These are phyloP conservation scores for Psammodynastes pulverulentus DNA, from an alignment of 2,113 vertebrate species.

Conservation along the genomic window DNA sequence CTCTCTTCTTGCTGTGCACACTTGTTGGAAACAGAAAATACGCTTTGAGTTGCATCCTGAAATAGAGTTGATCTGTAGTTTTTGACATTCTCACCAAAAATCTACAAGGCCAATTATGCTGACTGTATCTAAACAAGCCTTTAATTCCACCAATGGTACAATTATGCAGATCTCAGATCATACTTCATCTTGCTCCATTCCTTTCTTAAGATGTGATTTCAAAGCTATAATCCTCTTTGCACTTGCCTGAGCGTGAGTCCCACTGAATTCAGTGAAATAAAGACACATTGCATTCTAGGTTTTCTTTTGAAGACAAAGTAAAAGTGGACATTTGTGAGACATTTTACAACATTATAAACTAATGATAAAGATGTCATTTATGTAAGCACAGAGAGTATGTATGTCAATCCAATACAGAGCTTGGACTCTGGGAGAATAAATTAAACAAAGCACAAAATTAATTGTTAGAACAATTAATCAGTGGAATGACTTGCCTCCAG, in stretches of 20 bases:
- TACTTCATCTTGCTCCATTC: neutral
- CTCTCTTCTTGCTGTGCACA: conserved; percentile 18
- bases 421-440: neutral
- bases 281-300: neutral
- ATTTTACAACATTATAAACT: neutral
- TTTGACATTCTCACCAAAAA: conserved; percentile 21
- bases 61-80: conserved; percentile 29
- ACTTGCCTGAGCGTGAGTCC: neutral
- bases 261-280: neutral
- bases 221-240: neutral
- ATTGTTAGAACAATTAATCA: neutral
- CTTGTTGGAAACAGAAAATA: conserved; percentile 36
- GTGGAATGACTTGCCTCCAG: neutral
- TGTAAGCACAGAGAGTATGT: neutral
- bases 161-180: conserved; percentile 28
- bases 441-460: neutral
- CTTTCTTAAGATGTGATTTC: neutral
- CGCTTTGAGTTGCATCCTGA: conserved; percentile 31
- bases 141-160: conserved; percentile 41
- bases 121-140: conserved; percentile 39
- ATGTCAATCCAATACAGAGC: neutral
- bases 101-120: conserved; percentile 31
- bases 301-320: neutral
- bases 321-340: neutral
- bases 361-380: neutral